Evolutionary conservation across 2,113 vertebrate species (phyloP), one percentile per base, ranked within the genome.

Genomic region (Corvus moneduloides): DNA sequence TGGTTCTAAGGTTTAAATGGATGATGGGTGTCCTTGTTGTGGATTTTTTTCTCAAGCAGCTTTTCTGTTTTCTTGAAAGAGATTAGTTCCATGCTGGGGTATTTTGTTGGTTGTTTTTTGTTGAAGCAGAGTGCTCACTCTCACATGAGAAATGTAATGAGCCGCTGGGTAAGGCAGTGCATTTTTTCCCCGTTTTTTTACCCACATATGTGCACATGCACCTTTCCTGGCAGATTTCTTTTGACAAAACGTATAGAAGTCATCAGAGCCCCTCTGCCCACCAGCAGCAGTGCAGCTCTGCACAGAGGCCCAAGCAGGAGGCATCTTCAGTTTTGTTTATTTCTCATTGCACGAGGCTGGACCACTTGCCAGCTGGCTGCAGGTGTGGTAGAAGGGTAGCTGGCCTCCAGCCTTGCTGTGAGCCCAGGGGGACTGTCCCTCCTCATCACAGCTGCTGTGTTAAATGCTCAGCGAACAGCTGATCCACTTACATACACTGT

Each of bases 201-300:
- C 26, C 39, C 8, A 48, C 26, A 5, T 43, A 6, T n/a, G 22
- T 23, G n/a, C 10, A 8, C 0, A 1, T 51, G 16, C 16, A 35
- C 15, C 39, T 91, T 67, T 56, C 26, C 11, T 55, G 41, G 32
- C 32, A 73, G 39, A 37, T 76, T 87, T 64, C 27, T 75, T 77
- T 52, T 61, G 58, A 52, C 16, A 72, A 72, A 91, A 37, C 1
- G 0, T 16, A 5, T 0, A 6, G 46, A 75, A 91, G 67, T 82
- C 32, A 24, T 54, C 49, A 43, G 22, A 84, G 30, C 33, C 33
- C 30, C 23, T 78, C 55, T 89, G 32, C 13, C 80, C 32, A 52
- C 18, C 75, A 61, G 4, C 44, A 56, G 8, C 33, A 79, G 28
- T 5, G 2, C 33, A 55, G 56, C n/a, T 61, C 23, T 93, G 67